These are phyloP conservation scores for Pegea sp. DNA, from an alignment of 23 tunicate species.

Conservation along the genomic window DNA sequence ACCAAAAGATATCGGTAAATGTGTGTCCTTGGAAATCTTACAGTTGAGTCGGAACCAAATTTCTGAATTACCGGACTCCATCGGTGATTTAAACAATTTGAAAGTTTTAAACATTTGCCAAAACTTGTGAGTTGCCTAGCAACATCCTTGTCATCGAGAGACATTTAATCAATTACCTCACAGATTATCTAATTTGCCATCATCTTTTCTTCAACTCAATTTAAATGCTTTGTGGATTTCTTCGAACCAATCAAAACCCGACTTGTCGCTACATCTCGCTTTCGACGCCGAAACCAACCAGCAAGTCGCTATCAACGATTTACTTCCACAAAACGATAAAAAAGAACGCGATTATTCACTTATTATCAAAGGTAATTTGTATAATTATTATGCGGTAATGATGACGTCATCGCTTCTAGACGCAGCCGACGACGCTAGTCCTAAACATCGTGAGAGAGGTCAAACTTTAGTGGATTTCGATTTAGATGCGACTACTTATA, in stretches of 20 bases:
- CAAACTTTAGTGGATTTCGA: constrained; percentile 52
- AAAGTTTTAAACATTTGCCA: constrained; percentile 66
- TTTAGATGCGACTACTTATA: constrained; percentile 17
- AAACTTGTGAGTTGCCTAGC: constrained; percentile 31
- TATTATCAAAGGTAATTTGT: not conserved
- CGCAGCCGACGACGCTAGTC: constrained; percentile 87
- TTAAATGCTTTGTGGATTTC: constrained; percentile 77
- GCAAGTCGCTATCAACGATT: constrained; percentile 41
- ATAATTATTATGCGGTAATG: not conserved
- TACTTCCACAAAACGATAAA: constrained; percentile 66
- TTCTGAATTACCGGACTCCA: constrained; percentile 28
- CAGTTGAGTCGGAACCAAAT: constrained; percentile 62
- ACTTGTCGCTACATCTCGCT: constrained; percentile 52
- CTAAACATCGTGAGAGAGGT: constrained; percentile 43
- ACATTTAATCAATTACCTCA: not conserved
- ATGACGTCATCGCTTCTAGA: no score
- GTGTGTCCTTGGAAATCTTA: constrained; percentile 24
- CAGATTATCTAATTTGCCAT: constrained; percentile 57
- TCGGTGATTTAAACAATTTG: constrained; percentile 58
- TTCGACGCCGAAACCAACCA: constrained; percentile 10
- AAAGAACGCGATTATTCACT: no score
- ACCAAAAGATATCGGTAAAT: constrained; percentile 54
- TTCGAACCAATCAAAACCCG: constrained; percentile 80
- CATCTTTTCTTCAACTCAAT: constrained; percentile 20
- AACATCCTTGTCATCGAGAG: not conserved